Conservation (phyloP, 1,140 invertebrate genomes). For the Metaphire vulgaris region DNA sequence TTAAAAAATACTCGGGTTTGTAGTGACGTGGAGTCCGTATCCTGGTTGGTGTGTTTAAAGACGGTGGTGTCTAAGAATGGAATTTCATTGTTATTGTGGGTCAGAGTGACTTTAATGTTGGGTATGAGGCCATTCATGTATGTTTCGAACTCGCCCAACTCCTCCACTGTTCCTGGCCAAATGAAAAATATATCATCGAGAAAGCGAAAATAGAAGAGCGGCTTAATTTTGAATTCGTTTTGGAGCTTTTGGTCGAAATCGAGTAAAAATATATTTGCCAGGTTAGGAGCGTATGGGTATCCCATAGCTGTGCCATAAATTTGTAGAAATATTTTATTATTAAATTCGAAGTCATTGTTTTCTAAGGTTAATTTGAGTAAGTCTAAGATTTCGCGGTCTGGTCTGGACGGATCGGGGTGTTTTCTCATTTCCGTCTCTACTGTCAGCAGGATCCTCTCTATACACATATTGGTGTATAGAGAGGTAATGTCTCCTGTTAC, state of each 20-base stretch:
- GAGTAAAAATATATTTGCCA: constrained; percentile 6
- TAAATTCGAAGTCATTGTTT: constrained; percentile 12
- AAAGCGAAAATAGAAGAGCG: not conserved
- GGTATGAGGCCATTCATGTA: not conserved
- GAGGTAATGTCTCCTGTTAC: constrained; percentile 5
- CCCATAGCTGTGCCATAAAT: constrained; percentile 12
- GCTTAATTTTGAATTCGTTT: not conserved
- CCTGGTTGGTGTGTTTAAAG: not conserved
- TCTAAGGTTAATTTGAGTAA: not conserved
- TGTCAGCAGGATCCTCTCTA: not conserved
- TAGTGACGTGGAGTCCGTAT: not conserved
- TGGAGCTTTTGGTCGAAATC: not conserved
- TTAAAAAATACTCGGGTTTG: constrained; percentile 3
- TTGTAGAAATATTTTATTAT: constrained; percentile 5
- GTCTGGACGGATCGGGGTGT: not conserved
- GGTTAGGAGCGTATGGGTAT: not conserved
- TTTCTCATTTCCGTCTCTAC: not conserved
- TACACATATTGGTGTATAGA: constrained; percentile 16
- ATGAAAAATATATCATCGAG: constrained; percentile 1
- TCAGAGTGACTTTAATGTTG: not conserved
- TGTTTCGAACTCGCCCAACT: not conserved
- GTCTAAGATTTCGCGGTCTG: not conserved
- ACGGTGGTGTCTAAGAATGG: not conserved
- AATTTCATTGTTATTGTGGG: not conserved
- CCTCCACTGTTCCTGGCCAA: not conserved